Conservation (phyloP, 2,797 vertebrate genomes). For the Ceryle rudis region DNA sequence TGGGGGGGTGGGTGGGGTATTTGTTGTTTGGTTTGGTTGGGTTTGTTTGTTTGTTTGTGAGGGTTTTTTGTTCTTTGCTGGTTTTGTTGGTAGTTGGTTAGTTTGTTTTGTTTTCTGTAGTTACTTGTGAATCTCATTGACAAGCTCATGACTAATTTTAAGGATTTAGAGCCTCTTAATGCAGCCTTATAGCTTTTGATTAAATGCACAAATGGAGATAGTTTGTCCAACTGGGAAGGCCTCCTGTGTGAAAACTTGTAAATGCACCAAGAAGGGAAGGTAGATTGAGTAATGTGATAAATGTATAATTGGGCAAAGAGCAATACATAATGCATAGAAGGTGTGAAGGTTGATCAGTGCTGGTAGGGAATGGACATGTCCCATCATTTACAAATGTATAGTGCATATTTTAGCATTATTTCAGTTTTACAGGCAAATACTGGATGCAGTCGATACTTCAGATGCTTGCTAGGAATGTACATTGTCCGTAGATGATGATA, state of each 20-base stretch:
- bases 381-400: background rate
- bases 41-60: background rate
- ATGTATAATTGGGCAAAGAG: background rate
- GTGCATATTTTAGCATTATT: background rate
- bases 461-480: background rate
- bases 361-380: background rate
- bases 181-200: background rate
- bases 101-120: background rate
- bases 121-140: background rate
- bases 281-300: background rate
- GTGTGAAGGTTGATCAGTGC: background rate
- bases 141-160: background rate
- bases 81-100: no score
- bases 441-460: background rate
- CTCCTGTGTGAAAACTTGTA: background rate
- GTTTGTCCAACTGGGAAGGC: background rate
- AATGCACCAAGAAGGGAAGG: background rate
- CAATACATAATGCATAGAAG: background rate
- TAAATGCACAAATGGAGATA: background rate
- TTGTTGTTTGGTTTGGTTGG: background rate
- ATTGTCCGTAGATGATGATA: background rate
- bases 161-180: background rate
- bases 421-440: background rate
- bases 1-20: no score
- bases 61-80: no score